Evolutionary conservation across 2,888 invertebrate genomes (phyloP).

Genomic region (Empis stercorea): DNA sequence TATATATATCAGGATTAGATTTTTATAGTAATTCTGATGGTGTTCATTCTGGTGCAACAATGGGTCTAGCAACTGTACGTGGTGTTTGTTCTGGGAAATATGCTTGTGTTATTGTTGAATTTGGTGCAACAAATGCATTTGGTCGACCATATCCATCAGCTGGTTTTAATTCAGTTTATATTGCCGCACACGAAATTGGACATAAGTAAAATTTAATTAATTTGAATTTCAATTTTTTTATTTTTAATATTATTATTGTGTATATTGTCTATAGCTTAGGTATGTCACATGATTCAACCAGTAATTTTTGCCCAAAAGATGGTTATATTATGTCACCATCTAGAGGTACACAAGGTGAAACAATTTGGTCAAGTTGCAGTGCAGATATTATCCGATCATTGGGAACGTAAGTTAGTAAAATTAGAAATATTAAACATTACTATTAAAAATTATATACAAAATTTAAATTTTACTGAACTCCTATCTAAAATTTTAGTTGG

Average conservation of each 20-base stretch:
- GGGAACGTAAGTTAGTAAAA: conserved; percentile 35
- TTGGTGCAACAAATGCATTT: conserved; percentile 56
- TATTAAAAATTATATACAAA: not conserved
- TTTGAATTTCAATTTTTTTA: conserved; percentile 10
- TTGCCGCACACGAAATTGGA: conserved; percentile 72
- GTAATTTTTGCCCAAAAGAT: conserved; percentile 59
- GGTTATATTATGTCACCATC: conserved; percentile 75
- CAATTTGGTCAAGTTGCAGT: conserved; percentile 65
- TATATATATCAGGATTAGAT: conserved; percentile 56
- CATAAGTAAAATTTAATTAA: conserved; percentile 54
- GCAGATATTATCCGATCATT: conserved; percentile 39
- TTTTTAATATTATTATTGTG: not conserved
- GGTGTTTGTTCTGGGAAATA: conserved; percentile 61
- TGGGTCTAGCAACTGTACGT: conserved; percentile 71
- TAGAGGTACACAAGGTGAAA: conserved; percentile 63
- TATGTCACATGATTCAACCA: conserved; percentile 66
- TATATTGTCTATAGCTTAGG: conserved; percentile 48
- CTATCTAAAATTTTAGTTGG: conserved; percentile 37
- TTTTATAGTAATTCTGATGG: conserved; percentile 47
- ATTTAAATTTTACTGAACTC: too few species aligned
- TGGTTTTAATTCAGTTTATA: conserved; percentile 71
- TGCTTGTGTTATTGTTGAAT: conserved; percentile 65
- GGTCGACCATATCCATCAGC: conserved; percentile 71
- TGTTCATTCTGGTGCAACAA: conserved; percentile 55
- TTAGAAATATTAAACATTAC: not conserved